Conservation (phyloP, 2,888 invertebrate genomes). For the Neria commutata region DNA sequence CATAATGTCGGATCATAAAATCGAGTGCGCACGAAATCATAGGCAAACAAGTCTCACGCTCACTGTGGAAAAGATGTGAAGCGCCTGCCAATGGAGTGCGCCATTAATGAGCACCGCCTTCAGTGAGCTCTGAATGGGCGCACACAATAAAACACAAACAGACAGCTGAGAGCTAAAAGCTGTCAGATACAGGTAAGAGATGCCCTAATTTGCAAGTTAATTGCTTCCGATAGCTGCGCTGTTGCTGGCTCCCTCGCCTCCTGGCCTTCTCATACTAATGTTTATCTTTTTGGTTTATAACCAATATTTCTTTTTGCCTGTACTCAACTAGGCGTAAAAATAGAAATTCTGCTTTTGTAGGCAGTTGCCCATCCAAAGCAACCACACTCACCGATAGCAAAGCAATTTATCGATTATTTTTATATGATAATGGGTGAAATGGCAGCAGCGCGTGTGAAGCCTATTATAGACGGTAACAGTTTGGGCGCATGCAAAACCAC, state of each 20-base stretch:
- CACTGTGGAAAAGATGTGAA: too few species aligned
- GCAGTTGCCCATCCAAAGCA: too few species aligned
- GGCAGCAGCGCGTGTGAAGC: not conserved
- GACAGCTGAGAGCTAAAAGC: not conserved
- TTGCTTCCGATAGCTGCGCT: slow-evolving; percentile 21
- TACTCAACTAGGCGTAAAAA: slow-evolving; percentile 9
- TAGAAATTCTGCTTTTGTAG: slow-evolving; percentile 10
- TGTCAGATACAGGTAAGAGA: slow-evolving; percentile 10
- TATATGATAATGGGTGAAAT: not conserved
- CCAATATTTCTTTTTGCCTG: too few species aligned
- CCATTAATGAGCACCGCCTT: too few species aligned
- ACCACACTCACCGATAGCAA: not conserved
- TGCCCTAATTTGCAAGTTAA: slow-evolving; percentile 22
- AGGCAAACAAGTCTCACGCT: too few species aligned
- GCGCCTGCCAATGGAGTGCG: too few species aligned
- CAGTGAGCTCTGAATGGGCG: not conserved
- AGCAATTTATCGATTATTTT: not conserved
- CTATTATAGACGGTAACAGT: too few species aligned
- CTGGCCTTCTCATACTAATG: too few species aligned
- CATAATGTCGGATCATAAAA: too few species aligned
- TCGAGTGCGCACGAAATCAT: too few species aligned
- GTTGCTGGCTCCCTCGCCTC: not conserved
- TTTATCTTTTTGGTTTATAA: too few species aligned
- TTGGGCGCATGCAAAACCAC: too few species aligned
- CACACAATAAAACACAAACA: not conserved